Percentiles rank a stretch among this genome's conserved stretches.
Conservation (phyloP, 2,888 invertebrate species). For the Hypsopygia costalis region DNA sequence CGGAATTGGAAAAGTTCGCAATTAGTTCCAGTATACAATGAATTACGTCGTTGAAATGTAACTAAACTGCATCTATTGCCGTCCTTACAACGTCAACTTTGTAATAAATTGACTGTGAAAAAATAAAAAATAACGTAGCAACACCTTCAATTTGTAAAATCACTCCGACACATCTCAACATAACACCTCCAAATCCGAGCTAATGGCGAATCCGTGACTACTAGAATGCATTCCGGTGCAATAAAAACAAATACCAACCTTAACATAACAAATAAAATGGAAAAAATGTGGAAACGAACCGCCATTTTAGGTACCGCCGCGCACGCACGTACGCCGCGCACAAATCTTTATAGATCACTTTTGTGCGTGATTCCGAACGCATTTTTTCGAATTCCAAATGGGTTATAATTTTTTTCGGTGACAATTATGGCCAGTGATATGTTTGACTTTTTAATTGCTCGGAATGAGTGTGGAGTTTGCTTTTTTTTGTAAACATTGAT, state of each 20-base stretch:
- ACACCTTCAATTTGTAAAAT: background rate
- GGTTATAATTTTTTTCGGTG: slow-evolving; percentile 23
- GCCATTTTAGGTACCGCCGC: slow-evolving; percentile 39
- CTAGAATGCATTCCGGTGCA: slow-evolving; percentile 60
- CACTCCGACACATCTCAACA: background rate
- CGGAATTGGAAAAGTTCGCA: too few relatives aligned
- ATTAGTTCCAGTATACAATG: too few relatives aligned
- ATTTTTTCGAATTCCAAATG: slow-evolving; percentile 31
- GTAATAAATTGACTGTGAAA: too few relatives aligned
- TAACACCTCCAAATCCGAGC: slow-evolving; percentile 33
- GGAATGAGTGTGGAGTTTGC: too few relatives aligned
- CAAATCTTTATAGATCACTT: slow-evolving; percentile 75
- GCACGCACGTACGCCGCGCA: slow-evolving; percentile 55
- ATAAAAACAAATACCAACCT: slow-evolving; percentile 73
- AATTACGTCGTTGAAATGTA: too few relatives aligned
- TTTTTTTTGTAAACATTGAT: too few relatives aligned
- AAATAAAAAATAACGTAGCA: too few relatives aligned
- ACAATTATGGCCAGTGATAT: slow-evolving; percentile 43
- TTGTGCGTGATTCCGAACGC: slow-evolving; percentile 62
- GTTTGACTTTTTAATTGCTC: slow-evolving; percentile 21
- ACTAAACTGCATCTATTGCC: too few relatives aligned
- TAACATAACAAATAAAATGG: slow-evolving; percentile 63
- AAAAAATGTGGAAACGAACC: slow-evolving; percentile 49
- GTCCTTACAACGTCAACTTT: too few relatives aligned
- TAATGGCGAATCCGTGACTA: slow-evolving; percentile 72